A percentile compares a stretch with the other conserved stretches of the same genome.
Conservation (phyloP, 1,140 invertebrate genomes). For the Bilobella aurantiaca region DNA sequence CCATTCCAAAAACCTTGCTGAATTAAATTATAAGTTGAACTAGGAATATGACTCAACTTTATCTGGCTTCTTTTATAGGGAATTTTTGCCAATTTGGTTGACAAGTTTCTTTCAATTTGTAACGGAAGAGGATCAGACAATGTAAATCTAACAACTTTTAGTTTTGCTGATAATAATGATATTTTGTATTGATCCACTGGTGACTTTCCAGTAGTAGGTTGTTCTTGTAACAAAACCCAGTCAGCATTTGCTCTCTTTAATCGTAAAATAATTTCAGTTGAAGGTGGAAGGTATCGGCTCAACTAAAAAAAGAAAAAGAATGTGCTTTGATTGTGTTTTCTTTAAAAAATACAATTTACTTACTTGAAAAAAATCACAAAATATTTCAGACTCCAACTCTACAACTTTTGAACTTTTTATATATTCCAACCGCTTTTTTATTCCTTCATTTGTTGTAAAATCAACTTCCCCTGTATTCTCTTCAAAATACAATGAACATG, state of each 20-base stretch:
- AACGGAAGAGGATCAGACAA: neutral
- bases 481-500: neutral
- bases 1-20: neutral
- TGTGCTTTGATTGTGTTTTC: neutral
- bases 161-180: neutral
- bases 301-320: neutral
- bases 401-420: neutral
- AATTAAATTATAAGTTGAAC: neutral
- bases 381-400: neutral
- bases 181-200: neutral
- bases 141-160: neutral
- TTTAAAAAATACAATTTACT: neutral
- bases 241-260: neutral
- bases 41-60: neutral
- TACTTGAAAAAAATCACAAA: neutral
- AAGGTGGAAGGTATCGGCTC: neutral
- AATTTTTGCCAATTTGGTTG: neutral
- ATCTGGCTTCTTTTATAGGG: neutral
- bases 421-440: neutral
- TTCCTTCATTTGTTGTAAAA: neutral
- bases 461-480: neutral
- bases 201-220: neutral
- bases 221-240: neutral
- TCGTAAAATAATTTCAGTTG: neutral
- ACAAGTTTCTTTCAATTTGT: neutral